phyloP scores from a whole-genome alignment of 2,888 invertebrate species.

The Acleris emargana region DNA sequence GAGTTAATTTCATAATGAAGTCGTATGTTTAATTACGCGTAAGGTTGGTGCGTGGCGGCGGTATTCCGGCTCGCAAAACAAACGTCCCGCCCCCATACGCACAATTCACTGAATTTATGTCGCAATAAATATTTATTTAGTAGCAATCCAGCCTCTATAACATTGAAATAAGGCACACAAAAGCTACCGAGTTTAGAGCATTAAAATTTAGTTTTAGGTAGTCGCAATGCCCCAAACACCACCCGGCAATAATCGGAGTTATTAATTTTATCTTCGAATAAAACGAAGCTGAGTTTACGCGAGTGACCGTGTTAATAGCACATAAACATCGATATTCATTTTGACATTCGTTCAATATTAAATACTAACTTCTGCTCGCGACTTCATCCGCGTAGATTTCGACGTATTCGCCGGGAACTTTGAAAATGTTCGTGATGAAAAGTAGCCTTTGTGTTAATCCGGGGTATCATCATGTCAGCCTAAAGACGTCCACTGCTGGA shows the following conservation, averaged over 20 bases:
- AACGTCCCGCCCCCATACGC: constrained; percentile 16
- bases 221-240: background rate
- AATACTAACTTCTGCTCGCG: no score
- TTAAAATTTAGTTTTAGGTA: constrained; percentile 3
- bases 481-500: no score
- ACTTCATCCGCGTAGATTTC: no score
- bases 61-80: constrained; percentile 25
- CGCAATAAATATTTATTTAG: constrained; percentile 5
- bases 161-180: constrained; percentile 1
- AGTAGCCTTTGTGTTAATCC: no score
- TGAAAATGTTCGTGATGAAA: no score
- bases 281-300: constrained; percentile 7
- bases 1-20: constrained; percentile 34
- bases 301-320: constrained; percentile 11
- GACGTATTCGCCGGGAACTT: no score
- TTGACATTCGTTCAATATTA: constrained; percentile 11
- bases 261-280: constrained; percentile 20
- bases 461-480: no score
- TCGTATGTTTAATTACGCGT: constrained; percentile 36
- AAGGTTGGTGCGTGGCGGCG: constrained; percentile 29
- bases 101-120: constrained; percentile 12
- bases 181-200: background rate
- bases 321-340: constrained; percentile 19
- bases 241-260: background rate
- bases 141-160: constrained; percentile 1